Conservation (phyloP, 1,140 invertebrate species). For the Bilobella aurantiaca region DNA sequence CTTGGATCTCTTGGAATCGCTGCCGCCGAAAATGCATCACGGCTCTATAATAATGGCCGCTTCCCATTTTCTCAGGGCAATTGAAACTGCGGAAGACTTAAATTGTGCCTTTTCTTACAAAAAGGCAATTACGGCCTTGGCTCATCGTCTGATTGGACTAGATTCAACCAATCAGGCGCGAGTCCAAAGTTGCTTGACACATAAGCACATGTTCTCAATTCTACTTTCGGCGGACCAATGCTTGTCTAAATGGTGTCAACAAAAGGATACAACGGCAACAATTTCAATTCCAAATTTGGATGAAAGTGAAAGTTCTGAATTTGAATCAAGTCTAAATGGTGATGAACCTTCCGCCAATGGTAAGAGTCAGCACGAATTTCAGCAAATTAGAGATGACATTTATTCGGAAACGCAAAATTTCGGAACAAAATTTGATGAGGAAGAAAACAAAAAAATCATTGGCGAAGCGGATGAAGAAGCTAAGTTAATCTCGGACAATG, state of each 20-base stretch:
- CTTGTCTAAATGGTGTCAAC: slow-evolving; percentile 14
- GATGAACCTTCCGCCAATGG: neutral
- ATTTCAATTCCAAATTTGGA: neutral
- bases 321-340: neutral
- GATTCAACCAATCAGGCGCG: slow-evolving; percentile 14
- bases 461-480: neutral
- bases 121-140: slow-evolving; percentile 19
- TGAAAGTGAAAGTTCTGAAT: neutral
- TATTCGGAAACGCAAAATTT: neutral
- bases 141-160: slow-evolving; percentile 15
- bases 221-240: slow-evolving; percentile 21
- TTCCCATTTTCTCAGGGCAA: slow-evolving; percentile 23
- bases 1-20: slow-evolving; percentile 21
- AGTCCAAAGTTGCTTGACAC: slow-evolving; percentile 22
- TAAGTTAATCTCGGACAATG: slow-evolving; percentile 15
- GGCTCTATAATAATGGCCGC: slow-evolving; percentile 27
- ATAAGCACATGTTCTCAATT: slow-evolving; percentile 27
- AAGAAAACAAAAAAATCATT: neutral
- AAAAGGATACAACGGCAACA: neutral
- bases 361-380: neutral
- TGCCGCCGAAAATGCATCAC: slow-evolving; percentile 12
- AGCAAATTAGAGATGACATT: neutral
- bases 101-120: slow-evolving; percentile 15
- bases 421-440: neutral
- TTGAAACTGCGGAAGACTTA: slow-evolving; percentile 11